Evolutionary conservation across 2,888 invertebrate genomes (phyloP).

Genomic region (Chaetogeoica ovagalla): DNA sequence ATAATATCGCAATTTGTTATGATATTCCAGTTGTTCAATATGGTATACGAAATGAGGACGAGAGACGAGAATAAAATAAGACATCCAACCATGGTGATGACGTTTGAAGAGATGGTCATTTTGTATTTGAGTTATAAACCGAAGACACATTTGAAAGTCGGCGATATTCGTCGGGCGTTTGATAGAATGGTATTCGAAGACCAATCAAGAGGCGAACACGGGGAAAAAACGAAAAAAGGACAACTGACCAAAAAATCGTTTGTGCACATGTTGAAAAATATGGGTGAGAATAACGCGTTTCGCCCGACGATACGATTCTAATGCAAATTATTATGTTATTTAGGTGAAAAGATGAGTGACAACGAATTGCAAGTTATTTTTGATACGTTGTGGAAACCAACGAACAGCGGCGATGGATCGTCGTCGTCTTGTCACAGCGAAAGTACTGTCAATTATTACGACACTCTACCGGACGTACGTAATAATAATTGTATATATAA

Average conservation of each 20-base stretch:
- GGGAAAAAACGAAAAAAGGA: neutral
- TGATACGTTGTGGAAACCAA: conserved; percentile 14
- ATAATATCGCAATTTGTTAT: neutral
- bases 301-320: neutral
- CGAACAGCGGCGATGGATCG: neutral
- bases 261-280: conserved; percentile 9
- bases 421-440: too few species aligned
- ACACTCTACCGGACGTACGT: conserved; percentile 17
- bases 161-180: neutral
- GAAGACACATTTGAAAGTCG: neutral
- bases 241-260: conserved; percentile 9
- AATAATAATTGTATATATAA: neutral
- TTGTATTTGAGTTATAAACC: conserved; percentile 34
- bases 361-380: conserved; percentile 17
- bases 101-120: conserved; percentile 30
- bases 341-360: conserved; percentile 20
- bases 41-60: conserved; percentile 16
- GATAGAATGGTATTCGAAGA: neutral
- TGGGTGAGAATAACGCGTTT: neutral
- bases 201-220: neutral
- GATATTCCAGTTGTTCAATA: conserved; percentile 15
- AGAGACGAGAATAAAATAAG: neutral
- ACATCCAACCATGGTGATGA: neutral
- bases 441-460: neutral
- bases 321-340: neutral